Conservation (phyloP, 1,140 invertebrate genomes). For the Hydropsyche tenuis region DNA sequence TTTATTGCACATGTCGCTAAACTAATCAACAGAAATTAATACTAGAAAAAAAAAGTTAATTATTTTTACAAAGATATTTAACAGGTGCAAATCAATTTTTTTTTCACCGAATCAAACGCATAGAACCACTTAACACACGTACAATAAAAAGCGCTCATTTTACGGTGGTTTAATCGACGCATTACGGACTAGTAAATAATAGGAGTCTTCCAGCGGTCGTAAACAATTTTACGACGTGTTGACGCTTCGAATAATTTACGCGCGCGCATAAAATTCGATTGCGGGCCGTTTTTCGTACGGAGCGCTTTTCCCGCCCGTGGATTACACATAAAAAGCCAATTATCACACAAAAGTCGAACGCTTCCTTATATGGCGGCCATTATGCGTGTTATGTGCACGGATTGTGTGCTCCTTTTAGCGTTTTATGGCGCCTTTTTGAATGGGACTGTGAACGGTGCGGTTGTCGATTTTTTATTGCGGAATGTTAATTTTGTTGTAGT, state of each 20-base stretch:
- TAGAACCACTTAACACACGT: neutral
- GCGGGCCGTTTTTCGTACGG: neutral
- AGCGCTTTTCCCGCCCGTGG: neutral
- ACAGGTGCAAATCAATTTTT: neutral
- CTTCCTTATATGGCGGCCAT: neutral
- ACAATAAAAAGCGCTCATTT: neutral
- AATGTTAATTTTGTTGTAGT: too few relatives aligned
- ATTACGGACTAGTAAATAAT: slow-evolving; percentile 17
- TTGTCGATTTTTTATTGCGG: too few relatives aligned
- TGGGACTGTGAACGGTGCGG: too few relatives aligned
- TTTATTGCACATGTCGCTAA: neutral
- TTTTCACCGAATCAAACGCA: neutral
- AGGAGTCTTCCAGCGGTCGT: slow-evolving; percentile 17
- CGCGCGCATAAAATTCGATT: neutral
- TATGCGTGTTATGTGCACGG: too few relatives aligned
- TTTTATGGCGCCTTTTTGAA: too few relatives aligned
- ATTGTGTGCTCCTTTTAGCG: too few relatives aligned
- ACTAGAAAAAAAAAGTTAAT: neutral
- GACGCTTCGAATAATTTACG: slow-evolving; percentile 22
- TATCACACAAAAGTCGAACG: slow-evolving; percentile 17
- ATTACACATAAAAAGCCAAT: slow-evolving; percentile 7
- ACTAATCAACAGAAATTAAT: neutral
- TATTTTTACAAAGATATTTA: neutral
- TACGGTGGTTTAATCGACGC: neutral
- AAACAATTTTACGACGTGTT: slow-evolving; percentile 27